These are phyloP conservation scores for Drosophila borealis DNA, from an alignment of 2,888 invertebrate genomes.

Conservation along the genomic window DNA sequence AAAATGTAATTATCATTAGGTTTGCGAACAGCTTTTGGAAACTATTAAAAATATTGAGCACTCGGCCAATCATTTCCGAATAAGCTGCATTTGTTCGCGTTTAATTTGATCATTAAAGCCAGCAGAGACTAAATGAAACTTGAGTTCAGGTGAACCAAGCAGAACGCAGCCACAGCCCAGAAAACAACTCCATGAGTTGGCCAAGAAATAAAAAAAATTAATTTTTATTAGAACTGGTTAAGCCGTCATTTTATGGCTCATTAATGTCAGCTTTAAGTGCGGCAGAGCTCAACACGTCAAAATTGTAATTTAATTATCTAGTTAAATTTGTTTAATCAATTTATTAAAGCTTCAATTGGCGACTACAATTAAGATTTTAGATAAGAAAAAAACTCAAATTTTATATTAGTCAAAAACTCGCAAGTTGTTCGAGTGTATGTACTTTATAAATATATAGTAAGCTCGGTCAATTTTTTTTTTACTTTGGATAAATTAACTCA, in stretches of 20 bases:
- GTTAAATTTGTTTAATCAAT: conserved; percentile 52
- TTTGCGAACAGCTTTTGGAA: background rate
- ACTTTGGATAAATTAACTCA: too few relatives aligned
- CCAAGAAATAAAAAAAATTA: conserved; percentile 8
- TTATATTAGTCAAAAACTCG: background rate
- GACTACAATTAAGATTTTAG: background rate
- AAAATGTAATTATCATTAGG: conserved; percentile 1
- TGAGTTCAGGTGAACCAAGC: conserved; percentile 3
- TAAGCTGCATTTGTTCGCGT: background rate
- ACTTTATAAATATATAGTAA: too few relatives aligned
- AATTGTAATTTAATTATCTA: conserved; percentile 40
- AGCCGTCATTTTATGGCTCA: conserved; percentile 62
- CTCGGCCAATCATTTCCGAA: conserved; percentile 4
- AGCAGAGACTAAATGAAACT: conserved; percentile 7
- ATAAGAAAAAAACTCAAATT: background rate
- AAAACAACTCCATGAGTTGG: conserved; percentile 10
- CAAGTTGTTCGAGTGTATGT: background rate
- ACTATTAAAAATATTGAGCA: conserved; percentile 1
- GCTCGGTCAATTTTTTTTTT: too few relatives aligned
- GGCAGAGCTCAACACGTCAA: conserved; percentile 23
- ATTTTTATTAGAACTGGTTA: conserved; percentile 58
- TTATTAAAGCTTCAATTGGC: conserved; percentile 47
- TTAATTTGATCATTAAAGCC: conserved; percentile 6
- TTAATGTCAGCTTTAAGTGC: conserved; percentile 56
- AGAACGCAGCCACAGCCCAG: conserved; percentile 18